These are phyloP conservation scores for Corticium candelabrum DNA, from an alignment of 37 sponge, comb jelly and placozoan species.

Conservation along the genomic window DNA sequence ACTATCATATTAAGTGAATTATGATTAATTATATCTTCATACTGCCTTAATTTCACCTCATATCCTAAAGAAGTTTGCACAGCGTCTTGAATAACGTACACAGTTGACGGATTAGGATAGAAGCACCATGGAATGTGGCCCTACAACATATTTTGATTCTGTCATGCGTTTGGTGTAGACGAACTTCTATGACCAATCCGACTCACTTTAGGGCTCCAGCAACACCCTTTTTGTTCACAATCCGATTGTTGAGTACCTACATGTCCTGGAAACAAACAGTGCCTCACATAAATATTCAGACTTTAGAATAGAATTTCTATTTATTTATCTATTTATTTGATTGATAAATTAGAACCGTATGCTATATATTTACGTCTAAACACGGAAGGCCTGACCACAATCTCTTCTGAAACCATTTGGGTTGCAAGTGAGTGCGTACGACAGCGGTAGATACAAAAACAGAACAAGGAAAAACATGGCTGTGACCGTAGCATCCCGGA, in stretches of 20 bases:
- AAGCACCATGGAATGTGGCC: constrained; percentile 32
- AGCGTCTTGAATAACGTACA: constrained; percentile 16
- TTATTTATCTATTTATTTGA: too few species aligned
- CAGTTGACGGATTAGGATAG: constrained; percentile 17
- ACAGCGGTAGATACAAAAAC: not conserved
- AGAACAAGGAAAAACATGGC: not conserved
- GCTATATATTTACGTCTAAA: too few species aligned
- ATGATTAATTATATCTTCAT: not conserved
- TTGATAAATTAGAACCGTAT: too few species aligned
- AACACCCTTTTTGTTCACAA: constrained; percentile 57
- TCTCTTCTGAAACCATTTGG: not conserved
- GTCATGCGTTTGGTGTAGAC: too few species aligned
- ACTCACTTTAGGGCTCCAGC: constrained; percentile 66
- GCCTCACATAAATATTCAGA: not conserved
- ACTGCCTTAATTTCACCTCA: constrained; percentile 18
- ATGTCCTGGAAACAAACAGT: constrained; percentile 6
- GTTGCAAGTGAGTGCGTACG: not conserved
- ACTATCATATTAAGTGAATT: too few species aligned
- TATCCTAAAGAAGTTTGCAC: constrained; percentile 22
- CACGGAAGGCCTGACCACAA: not conserved
- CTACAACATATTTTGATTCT: not conserved
- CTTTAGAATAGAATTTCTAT: too few species aligned
- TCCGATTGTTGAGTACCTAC: constrained; percentile 34
- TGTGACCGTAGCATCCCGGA: too few species aligned
- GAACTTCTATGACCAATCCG: too few species aligned